Conservation (phyloP, 2,113 vertebrate genomes). For the Aphelocoma coerulescens region DNA sequence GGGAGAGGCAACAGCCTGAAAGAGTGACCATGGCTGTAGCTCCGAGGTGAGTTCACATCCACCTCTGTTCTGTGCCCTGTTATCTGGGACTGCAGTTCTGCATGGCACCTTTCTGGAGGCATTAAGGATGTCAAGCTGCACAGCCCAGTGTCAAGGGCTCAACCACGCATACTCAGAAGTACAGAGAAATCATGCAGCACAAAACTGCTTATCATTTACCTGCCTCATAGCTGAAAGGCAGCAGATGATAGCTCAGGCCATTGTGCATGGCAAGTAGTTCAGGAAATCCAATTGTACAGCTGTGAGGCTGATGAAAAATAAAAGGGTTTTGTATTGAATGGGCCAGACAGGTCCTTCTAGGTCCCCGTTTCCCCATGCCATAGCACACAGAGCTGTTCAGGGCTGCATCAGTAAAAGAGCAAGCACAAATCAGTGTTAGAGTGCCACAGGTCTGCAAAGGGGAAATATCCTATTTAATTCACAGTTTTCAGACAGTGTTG, state of each 20-base stretch:
- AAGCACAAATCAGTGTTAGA: neutral
- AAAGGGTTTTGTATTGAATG: neutral
- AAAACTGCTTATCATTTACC: neutral
- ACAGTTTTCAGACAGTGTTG: neutral
- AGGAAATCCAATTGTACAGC: neutral
- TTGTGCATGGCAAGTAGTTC: neutral
- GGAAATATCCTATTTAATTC: neutral
- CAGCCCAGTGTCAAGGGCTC: neutral
- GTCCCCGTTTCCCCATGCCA: neutral
- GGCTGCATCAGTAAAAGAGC: neutral
- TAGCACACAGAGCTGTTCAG: neutral
- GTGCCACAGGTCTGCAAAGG: neutral
- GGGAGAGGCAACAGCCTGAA: neutral
- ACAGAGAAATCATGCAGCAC: neutral
- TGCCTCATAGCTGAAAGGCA: neutral
- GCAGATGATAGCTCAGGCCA: neutral
- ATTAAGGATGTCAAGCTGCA: neutral
- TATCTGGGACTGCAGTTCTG: neutral
- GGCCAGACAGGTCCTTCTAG: fast-evolving
- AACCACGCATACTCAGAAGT: neutral
- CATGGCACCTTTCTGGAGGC: neutral
- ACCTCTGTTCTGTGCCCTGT: neutral
- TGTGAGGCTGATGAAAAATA: neutral
- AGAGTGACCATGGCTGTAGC: neutral
- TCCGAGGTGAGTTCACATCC: neutral